These are phyloP conservation scores for Ceriagrion tenellum DNA, from an alignment of 2,888 invertebrate species.

Conservation along the genomic window DNA sequence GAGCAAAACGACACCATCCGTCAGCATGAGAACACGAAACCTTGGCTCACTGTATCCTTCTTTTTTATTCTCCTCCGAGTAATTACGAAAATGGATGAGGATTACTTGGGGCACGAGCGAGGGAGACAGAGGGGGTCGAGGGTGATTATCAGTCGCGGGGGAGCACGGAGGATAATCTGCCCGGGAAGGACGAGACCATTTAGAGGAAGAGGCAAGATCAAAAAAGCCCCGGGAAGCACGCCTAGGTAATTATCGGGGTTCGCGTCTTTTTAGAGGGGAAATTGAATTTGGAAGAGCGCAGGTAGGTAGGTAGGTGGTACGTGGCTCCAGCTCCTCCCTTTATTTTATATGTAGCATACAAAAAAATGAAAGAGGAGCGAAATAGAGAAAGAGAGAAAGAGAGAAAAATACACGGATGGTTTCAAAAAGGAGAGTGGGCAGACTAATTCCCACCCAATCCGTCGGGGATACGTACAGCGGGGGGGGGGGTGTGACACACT, in stretches of 20 bases:
- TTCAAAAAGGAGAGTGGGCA: neutral
- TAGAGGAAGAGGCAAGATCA: neutral
- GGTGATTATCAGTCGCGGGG: neutral
- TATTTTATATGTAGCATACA: neutral
- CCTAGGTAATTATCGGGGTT: neutral
- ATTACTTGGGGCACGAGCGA: neutral
- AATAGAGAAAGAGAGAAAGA: too few species aligned
- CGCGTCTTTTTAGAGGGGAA: neutral
- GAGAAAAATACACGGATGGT: neutral
- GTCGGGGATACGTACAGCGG: neutral
- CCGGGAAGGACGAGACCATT: neutral
- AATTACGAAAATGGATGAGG: slow-evolving; percentile 29
- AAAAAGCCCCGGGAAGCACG: neutral
- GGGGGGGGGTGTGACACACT: neutral
- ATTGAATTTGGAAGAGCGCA: slow-evolving; percentile 8
- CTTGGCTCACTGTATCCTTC: neutral
- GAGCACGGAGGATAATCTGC: neutral
- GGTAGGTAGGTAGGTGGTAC: neutral
- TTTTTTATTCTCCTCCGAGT: neutral
- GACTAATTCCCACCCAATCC: neutral
- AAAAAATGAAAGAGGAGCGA: neutral
- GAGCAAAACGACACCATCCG: slow-evolving; percentile 13
- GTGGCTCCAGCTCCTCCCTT: neutral
- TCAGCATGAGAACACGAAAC: neutral
- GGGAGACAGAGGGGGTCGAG: neutral